phyloP scores from a whole-genome alignment of 2,888 invertebrate species.

The Drosophila kuntzei region DNA sequence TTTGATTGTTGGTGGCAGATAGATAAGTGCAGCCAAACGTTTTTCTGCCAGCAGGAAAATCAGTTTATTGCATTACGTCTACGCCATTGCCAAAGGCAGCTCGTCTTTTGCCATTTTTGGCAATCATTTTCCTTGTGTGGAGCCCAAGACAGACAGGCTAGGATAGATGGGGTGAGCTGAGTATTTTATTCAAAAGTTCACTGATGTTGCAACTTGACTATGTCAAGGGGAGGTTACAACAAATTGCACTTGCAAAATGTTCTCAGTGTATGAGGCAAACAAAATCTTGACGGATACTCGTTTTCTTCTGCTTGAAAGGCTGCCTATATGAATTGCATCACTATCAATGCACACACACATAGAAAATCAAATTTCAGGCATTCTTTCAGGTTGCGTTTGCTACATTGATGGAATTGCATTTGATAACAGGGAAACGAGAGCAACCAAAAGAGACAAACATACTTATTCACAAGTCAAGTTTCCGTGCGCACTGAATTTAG shows the following conservation, averaged over 20 bases:
- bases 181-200: constrained; percentile 45
- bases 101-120: constrained; percentile 35
- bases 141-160: background rate
- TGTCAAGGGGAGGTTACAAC: constrained; percentile 36
- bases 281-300: constrained; percentile 31
- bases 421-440: constrained; percentile 52
- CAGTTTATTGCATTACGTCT: constrained; percentile 57
- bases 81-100: constrained; percentile 26
- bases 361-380: constrained; percentile 67
- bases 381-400: constrained; percentile 43
- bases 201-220: constrained; percentile 35
- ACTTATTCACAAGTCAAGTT: constrained; percentile 18
- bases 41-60: constrained; percentile 30
- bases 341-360: constrained; percentile 14
- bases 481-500: constrained; percentile 48
- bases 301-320: constrained; percentile 28
- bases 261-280: constrained; percentile 28
- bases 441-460: background rate
- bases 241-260: constrained; percentile 61
- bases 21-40: constrained; percentile 23
- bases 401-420: constrained; percentile 68
- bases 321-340: constrained; percentile 44
- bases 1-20: constrained; percentile 32
- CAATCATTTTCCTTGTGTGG: constrained; percentile 29
- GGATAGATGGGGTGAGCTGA: constrained; percentile 6